These are phyloP conservation scores for Megalurothrips usitatus DNA, from an alignment of 2,888 invertebrate genomes.

Conservation along the genomic window DNA sequence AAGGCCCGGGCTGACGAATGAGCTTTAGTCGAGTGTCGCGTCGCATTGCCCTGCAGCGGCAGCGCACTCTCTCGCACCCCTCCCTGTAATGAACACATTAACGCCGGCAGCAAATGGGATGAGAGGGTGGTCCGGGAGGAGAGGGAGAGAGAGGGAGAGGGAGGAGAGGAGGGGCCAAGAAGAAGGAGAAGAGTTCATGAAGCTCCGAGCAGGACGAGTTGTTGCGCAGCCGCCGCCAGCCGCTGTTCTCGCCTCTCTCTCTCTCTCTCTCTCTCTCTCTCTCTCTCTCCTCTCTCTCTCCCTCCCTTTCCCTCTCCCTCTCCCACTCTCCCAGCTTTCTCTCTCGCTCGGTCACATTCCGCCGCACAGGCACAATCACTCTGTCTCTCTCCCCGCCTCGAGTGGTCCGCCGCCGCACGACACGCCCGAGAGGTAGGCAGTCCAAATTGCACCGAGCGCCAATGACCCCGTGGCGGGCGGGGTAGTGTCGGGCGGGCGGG, in stretches of 20 bases:
- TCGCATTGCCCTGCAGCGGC: background rate
- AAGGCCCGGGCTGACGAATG: background rate
- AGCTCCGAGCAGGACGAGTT: background rate
- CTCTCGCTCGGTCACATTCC: background rate
- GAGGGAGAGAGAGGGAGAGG: background rate
- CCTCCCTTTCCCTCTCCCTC: no score
- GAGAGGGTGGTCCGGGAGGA: background rate
- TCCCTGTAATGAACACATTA: constrained; percentile 20
- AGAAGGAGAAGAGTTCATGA: background rate
- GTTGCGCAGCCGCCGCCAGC: background rate
- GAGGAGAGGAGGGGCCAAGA: background rate
- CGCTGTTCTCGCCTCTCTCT: background rate
- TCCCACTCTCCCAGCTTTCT: background rate
- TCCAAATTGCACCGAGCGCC: no score
- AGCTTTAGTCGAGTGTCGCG: background rate
- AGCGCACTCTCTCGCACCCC: background rate
- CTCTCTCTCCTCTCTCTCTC: no score
- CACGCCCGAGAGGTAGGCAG: no score
- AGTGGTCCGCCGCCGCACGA: background rate
- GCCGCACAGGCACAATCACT: background rate
- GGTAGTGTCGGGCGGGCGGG: no score
- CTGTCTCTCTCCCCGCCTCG: background rate
- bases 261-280: no score
- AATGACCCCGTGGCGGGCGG: no score
- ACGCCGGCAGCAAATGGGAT: background rate